A percentile compares a stretch with the other conserved stretches of the same genome.
phyloP scores from a whole-genome alignment of 2,888 invertebrate genomes.

The Andrena haemorrhoa region DNA sequence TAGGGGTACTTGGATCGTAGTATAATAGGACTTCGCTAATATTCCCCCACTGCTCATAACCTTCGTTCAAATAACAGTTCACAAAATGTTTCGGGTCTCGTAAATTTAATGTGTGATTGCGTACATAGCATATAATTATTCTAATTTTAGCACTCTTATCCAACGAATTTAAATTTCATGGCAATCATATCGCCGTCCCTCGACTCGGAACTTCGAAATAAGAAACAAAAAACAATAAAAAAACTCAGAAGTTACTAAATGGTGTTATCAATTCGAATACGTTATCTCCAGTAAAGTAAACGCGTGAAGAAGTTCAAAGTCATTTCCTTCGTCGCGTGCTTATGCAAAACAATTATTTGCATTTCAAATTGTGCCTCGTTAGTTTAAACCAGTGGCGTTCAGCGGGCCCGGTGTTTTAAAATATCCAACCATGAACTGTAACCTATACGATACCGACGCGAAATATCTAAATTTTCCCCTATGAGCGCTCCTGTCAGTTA shows the following conservation, averaged over 20 bases:
- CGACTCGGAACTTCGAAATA: too few relatives aligned
- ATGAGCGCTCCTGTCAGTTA: too few relatives aligned
- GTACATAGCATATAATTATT: too few relatives aligned
- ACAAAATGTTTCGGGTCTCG: too few relatives aligned
- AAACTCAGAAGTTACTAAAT: neutral
- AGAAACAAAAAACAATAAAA: neutral
- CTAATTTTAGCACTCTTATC: too few relatives aligned
- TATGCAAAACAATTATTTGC: slow-evolving; percentile 41
- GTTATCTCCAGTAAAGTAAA: neutral
- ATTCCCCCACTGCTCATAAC: too few relatives aligned
- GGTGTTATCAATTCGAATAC: neutral
- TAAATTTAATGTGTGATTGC: too few relatives aligned
- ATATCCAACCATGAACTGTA: slow-evolving; percentile 10
- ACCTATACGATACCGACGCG: neutral
- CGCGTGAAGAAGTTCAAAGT: slow-evolving; percentile 32
- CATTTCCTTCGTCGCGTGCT: slow-evolving; percentile 39
- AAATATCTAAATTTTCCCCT: neutral
- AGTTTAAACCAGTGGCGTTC: slow-evolving; percentile 12
- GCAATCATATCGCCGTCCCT: too few relatives aligned
- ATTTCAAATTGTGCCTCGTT: slow-evolving; percentile 36
- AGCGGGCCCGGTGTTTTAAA: neutral
- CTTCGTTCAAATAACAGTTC: too few relatives aligned
- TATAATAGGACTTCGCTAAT: too few relatives aligned
- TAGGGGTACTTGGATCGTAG: too few relatives aligned
- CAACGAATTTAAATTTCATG: too few relatives aligned